Evolutionary conservation across 1,140 invertebrate genomes (phyloP), one percentile per base, ranked within the genome.

Genomic region (Mycetomoellerius zeteki): DNA sequence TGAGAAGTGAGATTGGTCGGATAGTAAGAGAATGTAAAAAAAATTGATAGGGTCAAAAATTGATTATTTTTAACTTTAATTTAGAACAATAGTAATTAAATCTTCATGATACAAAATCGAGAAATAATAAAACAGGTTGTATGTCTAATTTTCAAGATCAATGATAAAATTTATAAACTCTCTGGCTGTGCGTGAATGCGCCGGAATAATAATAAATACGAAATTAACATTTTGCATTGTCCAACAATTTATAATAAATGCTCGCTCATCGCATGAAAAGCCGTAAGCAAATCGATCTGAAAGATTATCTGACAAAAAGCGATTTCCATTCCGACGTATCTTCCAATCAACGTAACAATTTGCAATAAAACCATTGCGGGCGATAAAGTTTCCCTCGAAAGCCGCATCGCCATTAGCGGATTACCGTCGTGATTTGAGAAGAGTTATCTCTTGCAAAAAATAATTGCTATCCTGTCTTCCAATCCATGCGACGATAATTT

Each of bases 361-460:
- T 33, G 54, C 80, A 82, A 82, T 69, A 73, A 73, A 82, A 82
- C 52, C 80, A 82, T 82, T 60, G 78, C 54, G 19, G 33, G 33
- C 54, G 69, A 82, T 82, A 82, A 73, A 82, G 71, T 60, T 60
- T 64, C 80, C 19, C 69, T 21, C 33, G 52, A 60, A 82, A 82
- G 54, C 80, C 69, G 69, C 80, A 47, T 58, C 52, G 62, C 80
- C 37, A 73, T 82, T 82, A 82, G 80, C 80, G 67, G 69, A 82
- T 82, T 82, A 82, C 30, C 67, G 54, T 72, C 37, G 67, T 21
- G 67, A 82, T 82, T 82, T 82, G 67, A 82, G 67, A 82, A 82
- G 67, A 82, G 69, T 82, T 73, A 82, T 82, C 33, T 82, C 37
- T 82, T 82, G 67, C 52, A 82, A 82, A 82, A 82, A 82, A 73